phyloP scores from a whole-genome alignment of 1,140 invertebrate species.

The Ruditapes philippinarum region DNA sequence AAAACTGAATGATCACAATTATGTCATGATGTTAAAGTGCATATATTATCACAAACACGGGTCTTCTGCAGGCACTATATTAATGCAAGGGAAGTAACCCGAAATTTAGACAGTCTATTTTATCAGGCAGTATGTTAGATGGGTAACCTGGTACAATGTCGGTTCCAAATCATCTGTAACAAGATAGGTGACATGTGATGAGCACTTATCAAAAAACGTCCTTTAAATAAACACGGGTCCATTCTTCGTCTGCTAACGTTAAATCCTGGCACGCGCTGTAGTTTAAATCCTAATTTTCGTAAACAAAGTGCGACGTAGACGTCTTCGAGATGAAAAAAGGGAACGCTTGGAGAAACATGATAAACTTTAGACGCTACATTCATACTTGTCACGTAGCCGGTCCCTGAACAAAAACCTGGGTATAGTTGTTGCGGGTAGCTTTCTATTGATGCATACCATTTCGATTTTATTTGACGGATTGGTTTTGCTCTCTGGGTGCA shows the following conservation, averaged over 20 bases:
- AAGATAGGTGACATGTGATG: constrained; percentile 5
- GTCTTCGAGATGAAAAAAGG: constrained; percentile 86
- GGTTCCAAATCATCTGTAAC: constrained; percentile 32
- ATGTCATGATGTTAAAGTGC: no score
- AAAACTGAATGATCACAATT: no score
- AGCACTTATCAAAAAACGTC: background rate
- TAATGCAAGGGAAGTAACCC: no score
- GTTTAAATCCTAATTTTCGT: constrained; percentile 61
- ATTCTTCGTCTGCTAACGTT: constrained; percentile 7
- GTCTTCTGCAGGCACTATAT: no score
- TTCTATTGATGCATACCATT: constrained; percentile 66
- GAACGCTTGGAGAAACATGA: constrained; percentile 77
- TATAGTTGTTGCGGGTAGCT: constrained; percentile 84
- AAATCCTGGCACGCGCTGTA: constrained; percentile 67
- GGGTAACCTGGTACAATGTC: background rate
- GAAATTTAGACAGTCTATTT: no score
- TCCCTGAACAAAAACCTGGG: constrained; percentile 86
- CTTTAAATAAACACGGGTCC: constrained; percentile 33
- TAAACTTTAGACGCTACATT: constrained; percentile 83
- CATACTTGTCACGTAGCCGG: constrained; percentile 85
- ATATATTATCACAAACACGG: no score
- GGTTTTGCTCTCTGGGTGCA: constrained; percentile 16
- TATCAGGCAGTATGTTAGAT: no score
- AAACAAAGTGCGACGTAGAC: constrained; percentile 84
- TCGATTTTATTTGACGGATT: constrained; percentile 39